Evolutionary conservation across 2,113 vertebrate genomes (phyloP).

Genomic region (Patagioenas fasciata): DNA sequence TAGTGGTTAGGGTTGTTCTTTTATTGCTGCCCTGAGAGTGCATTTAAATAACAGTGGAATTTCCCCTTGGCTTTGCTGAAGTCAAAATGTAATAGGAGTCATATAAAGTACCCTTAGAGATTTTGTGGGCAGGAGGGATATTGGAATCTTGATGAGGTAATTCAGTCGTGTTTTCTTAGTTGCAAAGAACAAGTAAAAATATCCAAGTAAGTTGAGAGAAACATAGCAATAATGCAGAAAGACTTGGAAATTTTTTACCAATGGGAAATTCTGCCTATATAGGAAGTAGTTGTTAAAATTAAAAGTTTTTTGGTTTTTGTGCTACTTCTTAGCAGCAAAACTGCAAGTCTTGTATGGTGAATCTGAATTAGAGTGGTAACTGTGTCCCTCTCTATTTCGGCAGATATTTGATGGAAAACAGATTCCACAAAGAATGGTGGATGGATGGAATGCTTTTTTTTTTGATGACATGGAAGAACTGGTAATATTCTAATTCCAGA

Average conservation of each 20-base stretch:
- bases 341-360: background rate
- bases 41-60: conserved; percentile 47
- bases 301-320: background rate
- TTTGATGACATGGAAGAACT: conserved; percentile 91
- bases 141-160: conserved; percentile 13
- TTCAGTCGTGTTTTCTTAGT: conserved; percentile 4
- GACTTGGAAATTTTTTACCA: background rate
- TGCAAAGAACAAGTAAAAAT: background rate
- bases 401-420: conserved; percentile 93
- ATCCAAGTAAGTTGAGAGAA: background rate
- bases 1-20: background rate
- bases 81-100: background rate
- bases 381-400: conserved; percentile 15
- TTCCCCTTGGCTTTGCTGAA: conserved; percentile 30
- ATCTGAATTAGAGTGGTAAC: background rate
- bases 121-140: background rate
- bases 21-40: background rate
- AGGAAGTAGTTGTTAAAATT: background rate
- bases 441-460: conserved; percentile 98
- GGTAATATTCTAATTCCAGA: conserved; percentile 76
- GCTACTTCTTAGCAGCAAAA: background rate
- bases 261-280: background rate
- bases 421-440: conserved; percentile 93
- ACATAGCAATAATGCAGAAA: background rate
- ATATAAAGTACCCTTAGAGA: conserved; percentile 16